Evolutionary conservation across 2,797 vertebrate species (phyloP).

Genomic region (Mareca strepera): DNA sequence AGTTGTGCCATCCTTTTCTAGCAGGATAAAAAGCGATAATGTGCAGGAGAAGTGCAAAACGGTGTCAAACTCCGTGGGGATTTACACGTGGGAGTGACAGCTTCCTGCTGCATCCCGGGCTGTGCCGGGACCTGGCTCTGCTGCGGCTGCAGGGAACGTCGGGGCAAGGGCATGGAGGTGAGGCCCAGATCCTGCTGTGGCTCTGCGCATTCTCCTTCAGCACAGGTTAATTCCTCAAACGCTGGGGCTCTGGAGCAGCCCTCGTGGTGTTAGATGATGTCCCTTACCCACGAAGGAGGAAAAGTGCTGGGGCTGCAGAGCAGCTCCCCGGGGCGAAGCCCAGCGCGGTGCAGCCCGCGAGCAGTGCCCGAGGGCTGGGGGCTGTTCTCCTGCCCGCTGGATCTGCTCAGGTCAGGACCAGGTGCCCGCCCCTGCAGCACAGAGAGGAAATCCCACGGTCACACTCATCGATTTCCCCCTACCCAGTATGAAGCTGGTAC

Average conservation of each 20-base stretch:
- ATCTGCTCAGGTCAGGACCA: too few relatives aligned
- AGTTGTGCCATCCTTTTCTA: neutral
- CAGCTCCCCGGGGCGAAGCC: neutral
- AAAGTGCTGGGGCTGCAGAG: neutral
- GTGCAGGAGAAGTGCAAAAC: neutral
- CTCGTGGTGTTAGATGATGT: neutral
- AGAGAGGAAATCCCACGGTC: neutral
- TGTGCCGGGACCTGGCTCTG: accelerated
- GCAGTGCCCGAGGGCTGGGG: neutral
- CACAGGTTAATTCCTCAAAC: neutral
- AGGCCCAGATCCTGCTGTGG: neutral
- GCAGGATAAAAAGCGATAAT: neutral
- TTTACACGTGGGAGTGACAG: neutral
- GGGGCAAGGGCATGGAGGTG: accelerated
- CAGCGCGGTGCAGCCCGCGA: neutral
- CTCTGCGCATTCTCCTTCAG: accelerated
- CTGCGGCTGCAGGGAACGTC: neutral
- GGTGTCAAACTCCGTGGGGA: accelerated
- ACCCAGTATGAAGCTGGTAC: too few relatives aligned
- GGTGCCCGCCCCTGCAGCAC: too few relatives aligned
- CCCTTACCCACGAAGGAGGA: neutral
- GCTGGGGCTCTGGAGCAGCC: accelerated
- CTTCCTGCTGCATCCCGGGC: neutral
- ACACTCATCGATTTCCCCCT: neutral
- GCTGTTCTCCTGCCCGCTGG: too few relatives aligned